Evolutionary conservation across 1,140 invertebrate species (phyloP).

Genomic region (Oryzaephilus surinamensis): DNA sequence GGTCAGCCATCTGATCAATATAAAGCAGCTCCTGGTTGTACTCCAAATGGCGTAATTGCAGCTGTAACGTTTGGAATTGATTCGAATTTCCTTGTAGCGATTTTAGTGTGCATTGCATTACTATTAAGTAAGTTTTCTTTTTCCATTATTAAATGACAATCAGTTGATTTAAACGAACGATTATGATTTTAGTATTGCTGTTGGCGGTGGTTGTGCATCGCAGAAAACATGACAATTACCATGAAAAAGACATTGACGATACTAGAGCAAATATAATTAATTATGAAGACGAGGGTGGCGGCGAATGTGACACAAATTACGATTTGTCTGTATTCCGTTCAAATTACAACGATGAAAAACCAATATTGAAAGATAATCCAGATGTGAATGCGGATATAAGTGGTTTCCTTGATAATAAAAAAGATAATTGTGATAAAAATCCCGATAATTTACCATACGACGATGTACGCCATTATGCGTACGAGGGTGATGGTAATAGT

Average conservation of each 20-base stretch:
- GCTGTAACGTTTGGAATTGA: constrained; percentile 72
- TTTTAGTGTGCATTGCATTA: constrained; percentile 67
- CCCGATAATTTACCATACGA: constrained; percentile 83
- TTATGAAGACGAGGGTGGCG: constrained; percentile 94
- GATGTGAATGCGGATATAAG: constrained; percentile 58
- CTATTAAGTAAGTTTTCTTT: constrained; percentile 52
- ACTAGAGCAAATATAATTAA: constrained; percentile 95
- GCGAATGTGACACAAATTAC: constrained; percentile 89
- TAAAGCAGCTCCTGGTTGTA: constrained; percentile 55
- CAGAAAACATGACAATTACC: constrained; percentile 70
- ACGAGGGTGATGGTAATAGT: constrained; percentile 91
- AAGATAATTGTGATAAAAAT: constrained; percentile 82
- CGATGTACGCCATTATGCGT: constrained; percentile 91
- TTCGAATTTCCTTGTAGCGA: constrained; percentile 73
- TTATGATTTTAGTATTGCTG: constrained; percentile 56
- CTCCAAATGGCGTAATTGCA: constrained; percentile 54
- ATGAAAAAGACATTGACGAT: constrained; percentile 88
- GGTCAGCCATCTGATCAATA: constrained; percentile 56
- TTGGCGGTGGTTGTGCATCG: constrained; percentile 79
- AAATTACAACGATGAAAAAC: constrained; percentile 32
- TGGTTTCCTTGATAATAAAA: constrained; percentile 81
- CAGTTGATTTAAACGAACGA: constrained; percentile 13
- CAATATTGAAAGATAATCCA: constrained; percentile 31
- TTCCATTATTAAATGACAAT: constrained; percentile 4
- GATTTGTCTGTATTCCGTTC: constrained; percentile 75